Conservation (phyloP, 2,113 vertebrate genomes). For the Chionis minor region DNA sequence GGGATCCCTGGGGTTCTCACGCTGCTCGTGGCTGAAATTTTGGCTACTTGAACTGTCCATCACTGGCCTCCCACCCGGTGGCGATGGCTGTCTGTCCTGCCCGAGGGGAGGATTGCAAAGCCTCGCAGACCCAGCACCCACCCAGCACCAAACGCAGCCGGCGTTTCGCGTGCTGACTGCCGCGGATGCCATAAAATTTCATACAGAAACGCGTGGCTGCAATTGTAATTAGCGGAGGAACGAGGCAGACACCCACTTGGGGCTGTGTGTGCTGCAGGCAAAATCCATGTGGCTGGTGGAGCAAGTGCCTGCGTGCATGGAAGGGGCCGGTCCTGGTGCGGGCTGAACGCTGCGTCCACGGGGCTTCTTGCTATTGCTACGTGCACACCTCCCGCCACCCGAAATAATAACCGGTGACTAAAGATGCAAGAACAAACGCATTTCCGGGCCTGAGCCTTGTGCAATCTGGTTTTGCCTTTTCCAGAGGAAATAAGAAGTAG, state of each 20-base stretch:
- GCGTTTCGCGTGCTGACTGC: neutral
- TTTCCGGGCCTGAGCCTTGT: neutral
- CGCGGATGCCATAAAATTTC: neutral
- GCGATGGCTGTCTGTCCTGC: too few relatives aligned
- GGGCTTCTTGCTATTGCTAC: neutral
- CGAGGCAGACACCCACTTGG: neutral
- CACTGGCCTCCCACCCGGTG: neutral
- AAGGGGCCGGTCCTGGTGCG: neutral
- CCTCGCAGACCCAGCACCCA: neutral
- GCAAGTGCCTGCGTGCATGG: neutral
- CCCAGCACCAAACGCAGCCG: accelerated
- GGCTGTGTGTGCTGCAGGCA: neutral
- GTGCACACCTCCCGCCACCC: neutral
- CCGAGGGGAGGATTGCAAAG: neutral
- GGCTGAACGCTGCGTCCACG: accelerated
- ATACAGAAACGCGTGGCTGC: neutral
- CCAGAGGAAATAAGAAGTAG: neutral
- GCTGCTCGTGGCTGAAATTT: accelerated
- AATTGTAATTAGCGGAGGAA: neutral
- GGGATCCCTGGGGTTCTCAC: accelerated
- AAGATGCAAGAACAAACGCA: neutral
- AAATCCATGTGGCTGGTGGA: neutral
- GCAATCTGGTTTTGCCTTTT: neutral
- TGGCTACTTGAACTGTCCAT: neutral
- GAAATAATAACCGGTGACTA: neutral